Percentiles rank a stretch among this genome's conserved stretches.
phyloP scores from a whole-genome alignment of 2,888 invertebrate genomes.

The Aporophyla lueneburgensis region DNA sequence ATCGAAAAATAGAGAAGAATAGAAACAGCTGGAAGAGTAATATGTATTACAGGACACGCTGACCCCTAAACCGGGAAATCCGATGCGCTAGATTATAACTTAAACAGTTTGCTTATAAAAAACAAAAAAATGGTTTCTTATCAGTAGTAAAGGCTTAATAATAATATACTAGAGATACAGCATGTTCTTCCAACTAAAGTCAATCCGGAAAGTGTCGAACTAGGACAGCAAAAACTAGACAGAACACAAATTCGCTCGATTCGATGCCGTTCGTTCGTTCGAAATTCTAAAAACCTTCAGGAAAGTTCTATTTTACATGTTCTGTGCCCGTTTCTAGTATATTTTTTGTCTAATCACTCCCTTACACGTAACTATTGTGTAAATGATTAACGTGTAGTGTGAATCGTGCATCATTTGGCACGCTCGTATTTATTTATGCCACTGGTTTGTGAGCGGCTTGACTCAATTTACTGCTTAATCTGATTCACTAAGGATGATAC shows the following conservation, averaged over 20 bases:
- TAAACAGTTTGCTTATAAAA: no score
- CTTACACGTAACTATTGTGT: conserved; percentile 73
- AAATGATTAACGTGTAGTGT: conserved; percentile 77
- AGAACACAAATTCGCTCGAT: neutral
- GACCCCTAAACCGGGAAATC: no score
- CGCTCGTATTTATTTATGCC: conserved; percentile 85
- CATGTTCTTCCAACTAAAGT: neutral
- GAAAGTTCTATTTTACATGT: neutral
- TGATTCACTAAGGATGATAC: conserved; percentile 81
- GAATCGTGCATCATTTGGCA: conserved; percentile 86
- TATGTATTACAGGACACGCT: no score
- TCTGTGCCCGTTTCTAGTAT: neutral
- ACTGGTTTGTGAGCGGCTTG: conserved; percentile 80
- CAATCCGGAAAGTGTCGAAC: neutral
- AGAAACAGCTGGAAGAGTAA: no score
- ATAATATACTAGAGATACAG: neutral
- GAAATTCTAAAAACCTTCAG: conserved; percentile 1
- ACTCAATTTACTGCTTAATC: conserved; percentile 84
- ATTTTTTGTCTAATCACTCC: conserved; percentile 46
- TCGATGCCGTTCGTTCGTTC: neutral
- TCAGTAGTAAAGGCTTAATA: no score
- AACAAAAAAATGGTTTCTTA: no score
- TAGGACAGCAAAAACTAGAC: neutral
- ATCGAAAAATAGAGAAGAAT: no score
- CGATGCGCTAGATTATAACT: no score